Conservation (phyloP, 2,888 invertebrate species). For the Ormyrus pomaceus region DNA sequence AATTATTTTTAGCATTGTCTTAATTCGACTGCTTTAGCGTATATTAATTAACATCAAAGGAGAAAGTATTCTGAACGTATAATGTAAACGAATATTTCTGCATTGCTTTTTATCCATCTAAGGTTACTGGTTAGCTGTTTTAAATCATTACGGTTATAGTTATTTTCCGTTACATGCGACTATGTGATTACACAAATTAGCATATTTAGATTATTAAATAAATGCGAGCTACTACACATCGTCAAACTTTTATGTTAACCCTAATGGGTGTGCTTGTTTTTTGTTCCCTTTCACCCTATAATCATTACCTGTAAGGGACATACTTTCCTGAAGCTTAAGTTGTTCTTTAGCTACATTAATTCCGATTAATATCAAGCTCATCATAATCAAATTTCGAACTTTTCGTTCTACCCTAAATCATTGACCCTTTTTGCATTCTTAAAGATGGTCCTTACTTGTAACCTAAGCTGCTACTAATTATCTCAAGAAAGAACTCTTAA, state of each 20-base stretch:
- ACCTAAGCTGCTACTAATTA: slow-evolving; percentile 49
- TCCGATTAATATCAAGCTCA: slow-evolving; percentile 25
- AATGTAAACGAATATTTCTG: neutral
- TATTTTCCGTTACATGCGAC: slow-evolving; percentile 16
- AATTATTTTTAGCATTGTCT: neutral
- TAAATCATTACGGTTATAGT: slow-evolving; percentile 35
- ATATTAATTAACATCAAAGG: slow-evolving; percentile 10
- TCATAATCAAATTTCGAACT: slow-evolving; percentile 15
- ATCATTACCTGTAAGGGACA: slow-evolving; percentile 38
- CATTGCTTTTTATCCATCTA: neutral
- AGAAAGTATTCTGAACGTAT: neutral
- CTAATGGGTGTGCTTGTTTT: slow-evolving; percentile 35
- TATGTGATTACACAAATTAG: slow-evolving; percentile 38
- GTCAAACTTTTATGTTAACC: slow-evolving; percentile 38
- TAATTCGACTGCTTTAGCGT: slow-evolving; percentile 7
- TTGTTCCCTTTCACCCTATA: slow-evolving; percentile 55
- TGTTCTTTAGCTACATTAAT: neutral
- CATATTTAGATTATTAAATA: slow-evolving; percentile 44
- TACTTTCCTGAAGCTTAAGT: neutral
- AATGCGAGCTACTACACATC: slow-evolving; percentile 34
- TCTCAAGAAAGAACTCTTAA: slow-evolving; percentile 44
- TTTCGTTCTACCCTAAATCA: slow-evolving; percentile 10
- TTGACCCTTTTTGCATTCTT: slow-evolving; percentile 31
- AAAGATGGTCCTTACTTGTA: slow-evolving; percentile 43
- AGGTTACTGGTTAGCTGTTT: slow-evolving; percentile 24